Evolutionary conservation across 2,113 vertebrate species (phyloP).

Genomic region (Albula glossodonta): DNA sequence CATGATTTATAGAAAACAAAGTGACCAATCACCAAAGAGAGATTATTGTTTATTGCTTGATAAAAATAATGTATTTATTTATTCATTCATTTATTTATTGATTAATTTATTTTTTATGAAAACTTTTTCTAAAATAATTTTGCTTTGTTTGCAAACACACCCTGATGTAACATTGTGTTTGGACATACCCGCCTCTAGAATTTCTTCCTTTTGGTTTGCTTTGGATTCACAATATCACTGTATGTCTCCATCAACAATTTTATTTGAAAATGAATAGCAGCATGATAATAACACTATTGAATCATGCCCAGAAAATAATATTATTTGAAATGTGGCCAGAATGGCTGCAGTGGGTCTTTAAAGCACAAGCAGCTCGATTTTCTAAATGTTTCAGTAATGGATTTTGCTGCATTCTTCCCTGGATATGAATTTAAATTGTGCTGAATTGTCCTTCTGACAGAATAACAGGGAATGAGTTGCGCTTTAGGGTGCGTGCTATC

Average conservation of each 20-base stretch:
- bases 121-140: not conserved
- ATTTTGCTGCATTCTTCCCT: slow-evolving; percentile 20
- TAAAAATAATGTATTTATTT: no score
- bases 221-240: not conserved
- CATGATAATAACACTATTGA: not conserved
- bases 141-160: not conserved
- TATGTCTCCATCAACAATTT: not conserved
- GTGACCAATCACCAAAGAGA: no score
- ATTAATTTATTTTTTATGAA: not conserved
- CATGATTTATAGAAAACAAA: no score
- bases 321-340: not conserved
- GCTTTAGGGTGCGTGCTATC: not conserved
- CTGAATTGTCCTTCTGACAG: slow-evolving; percentile 39
- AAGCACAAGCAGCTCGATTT: not conserved
- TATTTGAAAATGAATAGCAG: not conserved
- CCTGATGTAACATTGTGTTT: not conserved
- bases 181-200: not conserved
- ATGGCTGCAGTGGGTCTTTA: not conserved
- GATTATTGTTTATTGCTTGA: no score
- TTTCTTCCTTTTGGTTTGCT: not conserved
- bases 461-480: slow-evolving; percentile 1
- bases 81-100: not conserved
- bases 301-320: not conserved
- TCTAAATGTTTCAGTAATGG: not conserved
- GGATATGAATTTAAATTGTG: slow-evolving; percentile 48